Base-by-base conservation (phyloP, 92 coral and sea anemone genomes). In the Palythoa caribaeorum region DNA sequence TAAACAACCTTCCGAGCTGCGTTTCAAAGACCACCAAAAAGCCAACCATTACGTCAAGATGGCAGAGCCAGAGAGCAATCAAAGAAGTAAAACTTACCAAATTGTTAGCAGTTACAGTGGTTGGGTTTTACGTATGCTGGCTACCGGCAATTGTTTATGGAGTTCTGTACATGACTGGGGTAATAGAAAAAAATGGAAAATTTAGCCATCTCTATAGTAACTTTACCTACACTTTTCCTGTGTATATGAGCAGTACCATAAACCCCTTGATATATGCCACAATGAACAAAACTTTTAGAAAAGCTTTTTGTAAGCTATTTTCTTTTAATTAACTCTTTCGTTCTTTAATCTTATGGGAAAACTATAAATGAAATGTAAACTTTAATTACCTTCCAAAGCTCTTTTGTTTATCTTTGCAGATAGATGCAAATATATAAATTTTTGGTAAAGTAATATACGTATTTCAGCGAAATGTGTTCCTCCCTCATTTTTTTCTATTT, bases 261-360 rank as follows among this genome's bases (percentile, higher is more conserved):
- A 78, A 78, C 51, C 83, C 83, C 6, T 38, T 78, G 71, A 78
- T 78, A 12, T 78, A 78, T 57, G 83, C 68, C 65, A 78, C 68
- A 6, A 78, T 78, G 83, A 78, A 78, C 83, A 78, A 78, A 47
- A 60, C 83, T 28, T 78, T 78, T 35, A 78, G 71, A 52, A 14
- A 53, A 12, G 83, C 21, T 35, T 78, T 78, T 10, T 55, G 3
- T 55, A 78, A 78, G 50, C 50, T 78, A 47, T 36, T 78, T 55
- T 55, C 16, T 78, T 78, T 71, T 39, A 19, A 57, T 54, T 57
- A 36, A 47, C 12, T 70, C 0, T 36, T 3, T 1, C 6, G 14
- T 28, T 36, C 40, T 21, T 21, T 35, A 63, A 44, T 44, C 50
- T 44, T 44, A 2, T 44, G 50, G 6, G 7, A 3, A 44, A 44